Base-by-base conservation (phyloP, 1,140 invertebrate species). In the Drosophila hydei region DNA sequence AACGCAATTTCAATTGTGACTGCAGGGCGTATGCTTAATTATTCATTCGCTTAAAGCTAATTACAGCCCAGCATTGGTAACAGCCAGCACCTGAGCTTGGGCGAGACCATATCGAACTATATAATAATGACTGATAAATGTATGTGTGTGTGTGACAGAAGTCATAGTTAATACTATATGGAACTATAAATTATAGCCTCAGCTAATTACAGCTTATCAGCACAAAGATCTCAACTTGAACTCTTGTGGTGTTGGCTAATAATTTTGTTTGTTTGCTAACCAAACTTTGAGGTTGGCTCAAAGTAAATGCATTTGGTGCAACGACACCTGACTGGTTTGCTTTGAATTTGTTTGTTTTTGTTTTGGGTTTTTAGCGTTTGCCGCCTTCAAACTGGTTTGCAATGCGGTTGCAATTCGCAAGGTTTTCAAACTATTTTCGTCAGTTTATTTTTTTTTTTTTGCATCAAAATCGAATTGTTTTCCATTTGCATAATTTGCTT, bases 11-110 rank as follows among this genome's bases (percentile, higher is more conserved):
- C 38, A 18, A 72, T 72, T 58, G 60, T 51, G 71, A 64, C 4
- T 63, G 79, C 83, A 87, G 78, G 83, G 83, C 84, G 83, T 87
- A 89, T 83, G 78, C 83, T 87, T 87, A 88, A 87, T 87, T 87
- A 87, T 88, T 78, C 75, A 75, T 88, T 81, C 83, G 63, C 77
- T 85, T 72, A 64, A 54, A 48, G 48, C 38, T 87, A 87, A 87
- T 87, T 87, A 77, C 60, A 77, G 45, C 38, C 19, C 48, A 77
- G 59, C 58, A 65, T 43, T 42, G 33, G 36, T 59, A 54, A 63
- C 45, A 47, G 36, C 42, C 19, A 38, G 42, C 79, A 85, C 67
- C 77, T 85, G 81, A 1, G n/a, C 38, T 11, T 42, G 38, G 38
- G 38, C 38, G 38, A 62, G 55, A 16, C 27, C 42, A 23, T 40